Percentiles rank a stretch among this genome's conserved stretches.
These are phyloP conservation scores for Lycaena phlaeas DNA, from an alignment of 2,888 invertebrate genomes.

Conservation along the genomic window DNA sequence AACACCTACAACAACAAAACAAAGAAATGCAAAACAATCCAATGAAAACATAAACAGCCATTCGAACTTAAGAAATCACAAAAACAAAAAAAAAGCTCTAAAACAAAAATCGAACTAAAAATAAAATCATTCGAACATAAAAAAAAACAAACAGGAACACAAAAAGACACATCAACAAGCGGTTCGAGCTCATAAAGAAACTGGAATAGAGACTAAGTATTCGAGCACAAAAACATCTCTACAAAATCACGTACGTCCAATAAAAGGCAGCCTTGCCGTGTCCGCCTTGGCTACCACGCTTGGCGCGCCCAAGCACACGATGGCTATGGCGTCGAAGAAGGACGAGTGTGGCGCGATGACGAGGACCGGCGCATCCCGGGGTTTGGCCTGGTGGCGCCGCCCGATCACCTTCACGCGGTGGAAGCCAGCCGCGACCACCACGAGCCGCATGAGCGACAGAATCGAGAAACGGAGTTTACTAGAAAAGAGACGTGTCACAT, in stretches of 20 bases:
- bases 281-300: conserved; percentile 93
- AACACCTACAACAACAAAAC: too few relatives aligned
- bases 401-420: conserved; percentile 85
- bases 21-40: too few relatives aligned
- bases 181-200: too few relatives aligned
- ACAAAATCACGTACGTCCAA: conserved; percentile 84
- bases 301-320: conserved; percentile 86
- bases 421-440: conserved; percentile 88
- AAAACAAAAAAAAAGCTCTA: too few relatives aligned
- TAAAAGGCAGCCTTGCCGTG: conserved; percentile 84
- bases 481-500: conserved; percentile 30
- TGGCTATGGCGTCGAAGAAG: conserved; percentile 90
- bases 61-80: too few relatives aligned
- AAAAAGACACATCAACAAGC: too few relatives aligned
- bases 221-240: conserved; percentile 13
- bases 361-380: conserved; percentile 85
- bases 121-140: not conserved
- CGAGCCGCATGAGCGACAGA: conserved; percentile 79
- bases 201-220: too few relatives aligned
- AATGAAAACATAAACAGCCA: too few relatives aligned
- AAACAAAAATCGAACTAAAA: too few relatives aligned
- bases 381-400: conserved; percentile 52
- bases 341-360: conserved; percentile 93
- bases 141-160: not conserved
- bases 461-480: conserved; percentile 78